Conservation (phyloP, 2,888 invertebrate species). For the Agriopis marginaria region DNA sequence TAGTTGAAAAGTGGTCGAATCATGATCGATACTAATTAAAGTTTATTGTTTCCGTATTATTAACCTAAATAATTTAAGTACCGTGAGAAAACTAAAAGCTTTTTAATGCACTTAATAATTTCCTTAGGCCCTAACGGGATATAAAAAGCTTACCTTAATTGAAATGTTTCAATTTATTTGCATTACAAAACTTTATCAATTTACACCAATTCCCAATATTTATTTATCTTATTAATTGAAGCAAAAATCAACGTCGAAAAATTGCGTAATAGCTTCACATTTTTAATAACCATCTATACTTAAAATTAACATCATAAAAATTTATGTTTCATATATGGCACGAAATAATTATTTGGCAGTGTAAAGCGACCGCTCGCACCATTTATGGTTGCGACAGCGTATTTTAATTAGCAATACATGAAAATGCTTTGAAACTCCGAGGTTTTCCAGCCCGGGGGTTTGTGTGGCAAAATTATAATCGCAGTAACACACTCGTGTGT, state of each 20-base stretch:
- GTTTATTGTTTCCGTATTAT: slow-evolving; percentile 57
- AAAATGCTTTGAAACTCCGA: slow-evolving; percentile 80
- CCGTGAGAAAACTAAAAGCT: slow-evolving; percentile 12
- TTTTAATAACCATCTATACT: slow-evolving; percentile 37
- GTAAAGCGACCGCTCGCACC: slow-evolving; percentile 63
- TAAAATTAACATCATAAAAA: slow-evolving; percentile 58
- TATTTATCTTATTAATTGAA: neutral
- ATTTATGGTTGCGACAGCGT: slow-evolving; percentile 75
- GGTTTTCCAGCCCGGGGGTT: slow-evolving; percentile 53
- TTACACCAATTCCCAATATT: slow-evolving; percentile 9
- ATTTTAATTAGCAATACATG: slow-evolving; percentile 85
- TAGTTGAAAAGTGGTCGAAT: neutral
- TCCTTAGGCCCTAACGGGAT: slow-evolving; percentile 6
- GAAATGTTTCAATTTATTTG: slow-evolving; percentile 13
- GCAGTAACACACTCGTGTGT: slow-evolving; percentile 69
- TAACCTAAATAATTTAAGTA: slow-evolving; percentile 8
- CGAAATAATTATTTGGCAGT: slow-evolving; percentile 65
- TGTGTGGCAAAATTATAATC: slow-evolving; percentile 73
- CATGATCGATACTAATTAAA: slow-evolving; percentile 57
- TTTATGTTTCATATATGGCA: slow-evolving; percentile 69
- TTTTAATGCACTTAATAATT: slow-evolving; percentile 4
- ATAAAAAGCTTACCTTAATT: slow-evolving; percentile 14
- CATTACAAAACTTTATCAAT: slow-evolving; percentile 18
- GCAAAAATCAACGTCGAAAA: slow-evolving; percentile 4
- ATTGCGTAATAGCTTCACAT: slow-evolving; percentile 11